Percentiles rank a stretch among this genome's conserved stretches.
These are phyloP conservation scores for Hemaris fuciformis DNA, from an alignment of 2,888 invertebrate species.

Conservation along the genomic window DNA sequence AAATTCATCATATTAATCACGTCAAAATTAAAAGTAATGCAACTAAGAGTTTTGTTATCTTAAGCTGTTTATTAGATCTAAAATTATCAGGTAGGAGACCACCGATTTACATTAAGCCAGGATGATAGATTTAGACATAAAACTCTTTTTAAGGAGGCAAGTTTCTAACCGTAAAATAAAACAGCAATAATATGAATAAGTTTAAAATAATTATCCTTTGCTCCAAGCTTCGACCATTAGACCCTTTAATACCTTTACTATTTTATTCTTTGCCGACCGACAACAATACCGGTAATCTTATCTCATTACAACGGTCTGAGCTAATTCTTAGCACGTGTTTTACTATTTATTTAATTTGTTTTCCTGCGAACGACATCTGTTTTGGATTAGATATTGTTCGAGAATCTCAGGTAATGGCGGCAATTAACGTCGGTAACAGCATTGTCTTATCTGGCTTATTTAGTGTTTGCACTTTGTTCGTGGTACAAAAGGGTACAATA, in stretches of 20 bases:
- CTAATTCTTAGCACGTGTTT: slow-evolving; percentile 15
- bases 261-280: neutral
- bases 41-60: too few species aligned
- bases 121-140: too few species aligned
- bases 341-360: slow-evolving; percentile 14
- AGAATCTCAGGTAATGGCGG: slow-evolving; percentile 11
- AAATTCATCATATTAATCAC: too few species aligned
- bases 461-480: neutral
- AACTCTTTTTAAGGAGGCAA: too few species aligned
- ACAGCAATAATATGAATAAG: too few species aligned
- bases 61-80: too few species aligned
- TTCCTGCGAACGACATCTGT: slow-evolving; percentile 19
- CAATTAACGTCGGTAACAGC: neutral
- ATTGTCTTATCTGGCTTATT: slow-evolving; percentile 2
- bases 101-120: too few species aligned
- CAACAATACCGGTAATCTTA: slow-evolving; percentile 13
- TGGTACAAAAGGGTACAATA: slow-evolving; percentile 20
- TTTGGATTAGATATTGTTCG: slow-evolving; percentile 20
- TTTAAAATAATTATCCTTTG: too few species aligned
- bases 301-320: neutral
- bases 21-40: too few species aligned
- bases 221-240: too few species aligned
- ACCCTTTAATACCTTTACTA: neutral
- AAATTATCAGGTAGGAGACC: too few species aligned
- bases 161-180: too few species aligned